phyloP scores from a whole-genome alignment of 2,888 invertebrate genomes.

The Alentia gelatinosa region DNA sequence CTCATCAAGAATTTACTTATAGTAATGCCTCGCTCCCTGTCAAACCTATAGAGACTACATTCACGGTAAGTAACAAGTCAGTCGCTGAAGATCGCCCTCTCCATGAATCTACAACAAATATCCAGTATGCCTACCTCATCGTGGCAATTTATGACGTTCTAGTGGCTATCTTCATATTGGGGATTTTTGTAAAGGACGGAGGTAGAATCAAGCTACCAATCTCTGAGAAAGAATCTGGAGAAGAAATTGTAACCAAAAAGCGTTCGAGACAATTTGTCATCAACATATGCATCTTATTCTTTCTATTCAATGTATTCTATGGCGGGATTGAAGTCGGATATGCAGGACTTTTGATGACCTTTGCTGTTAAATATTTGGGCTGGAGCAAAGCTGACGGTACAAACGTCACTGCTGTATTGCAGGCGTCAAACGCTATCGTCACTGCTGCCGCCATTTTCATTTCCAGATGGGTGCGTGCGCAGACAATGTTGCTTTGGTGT shows the following conservation, averaged over 20 bases:
- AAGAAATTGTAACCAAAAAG: not conserved
- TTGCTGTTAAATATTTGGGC: slow-evolving; percentile 75
- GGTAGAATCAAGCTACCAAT: not conserved
- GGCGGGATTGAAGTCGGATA: slow-evolving; percentile 81
- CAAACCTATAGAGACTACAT: not conserved
- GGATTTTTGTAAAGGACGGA: slow-evolving; percentile 24
- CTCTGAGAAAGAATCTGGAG: not conserved
- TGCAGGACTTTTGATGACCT: slow-evolving; percentile 80
- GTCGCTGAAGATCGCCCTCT: not conserved
- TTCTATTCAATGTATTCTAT: slow-evolving; percentile 79
- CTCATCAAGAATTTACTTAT: no score
- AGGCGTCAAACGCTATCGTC: slow-evolving; percentile 57
- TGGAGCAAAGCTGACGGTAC: slow-evolving; percentile 77
- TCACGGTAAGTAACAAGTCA: not conserved
- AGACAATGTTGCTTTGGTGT: slow-evolving; percentile 78
- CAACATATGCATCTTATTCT: slow-evolving; percentile 74
- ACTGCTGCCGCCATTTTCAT: slow-evolving; percentile 76
- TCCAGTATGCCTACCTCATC: slow-evolving; percentile 79
- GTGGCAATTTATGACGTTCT: slow-evolving; percentile 65
- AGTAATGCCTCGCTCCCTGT: no score
- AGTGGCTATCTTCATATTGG: slow-evolving; percentile 25
- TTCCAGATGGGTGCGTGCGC: slow-evolving; percentile 77
- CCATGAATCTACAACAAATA: slow-evolving; percentile 62
- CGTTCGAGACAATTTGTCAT: slow-evolving; percentile 11
- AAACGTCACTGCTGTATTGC: slow-evolving; percentile 75